Evolutionary conservation across 2,888 invertebrate species (phyloP).

Genomic region (Aphodius granarius): DNA sequence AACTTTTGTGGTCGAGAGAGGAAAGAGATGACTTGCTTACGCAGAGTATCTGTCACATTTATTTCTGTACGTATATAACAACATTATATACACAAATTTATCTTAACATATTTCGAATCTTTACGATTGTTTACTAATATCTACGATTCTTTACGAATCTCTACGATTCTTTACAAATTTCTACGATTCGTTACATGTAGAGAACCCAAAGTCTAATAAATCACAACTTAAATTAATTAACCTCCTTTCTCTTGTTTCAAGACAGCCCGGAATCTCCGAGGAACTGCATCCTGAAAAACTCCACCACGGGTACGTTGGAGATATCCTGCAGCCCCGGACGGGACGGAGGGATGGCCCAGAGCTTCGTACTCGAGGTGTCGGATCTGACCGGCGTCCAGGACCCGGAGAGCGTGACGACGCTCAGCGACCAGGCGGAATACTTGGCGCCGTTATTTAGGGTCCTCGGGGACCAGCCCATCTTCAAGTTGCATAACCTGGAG

Average conservation of each 20-base stretch:
- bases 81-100: too few species aligned
- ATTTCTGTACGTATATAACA: too few species aligned
- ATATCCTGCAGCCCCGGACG: constrained; percentile 76
- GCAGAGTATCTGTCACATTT: too few species aligned
- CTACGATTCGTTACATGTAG: too few species aligned
- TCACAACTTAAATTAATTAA: background rate
- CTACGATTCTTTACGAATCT: too few species aligned
- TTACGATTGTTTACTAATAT: too few species aligned
- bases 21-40: background rate
- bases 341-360: constrained; percentile 80
- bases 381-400: constrained; percentile 52
- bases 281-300: constrained; percentile 72
- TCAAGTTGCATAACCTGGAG: constrained; percentile 69
- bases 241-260: constrained; percentile 49
- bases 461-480: constrained; percentile 69
- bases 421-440: constrained; percentile 52
- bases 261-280: constrained; percentile 76
- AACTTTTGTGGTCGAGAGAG: background rate
- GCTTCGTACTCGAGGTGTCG: constrained; percentile 79
- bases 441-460: constrained; percentile 57
- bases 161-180: too few species aligned
- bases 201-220: background rate
- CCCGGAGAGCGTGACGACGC: constrained; percentile 43
- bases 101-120: too few species aligned
- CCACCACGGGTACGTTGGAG: constrained; percentile 62